A percentile compares a stretch with the other conserved stretches of the same genome.
phyloP scores from a whole-genome alignment of 2,888 invertebrate species.

The Periphyllus acericola region DNA sequence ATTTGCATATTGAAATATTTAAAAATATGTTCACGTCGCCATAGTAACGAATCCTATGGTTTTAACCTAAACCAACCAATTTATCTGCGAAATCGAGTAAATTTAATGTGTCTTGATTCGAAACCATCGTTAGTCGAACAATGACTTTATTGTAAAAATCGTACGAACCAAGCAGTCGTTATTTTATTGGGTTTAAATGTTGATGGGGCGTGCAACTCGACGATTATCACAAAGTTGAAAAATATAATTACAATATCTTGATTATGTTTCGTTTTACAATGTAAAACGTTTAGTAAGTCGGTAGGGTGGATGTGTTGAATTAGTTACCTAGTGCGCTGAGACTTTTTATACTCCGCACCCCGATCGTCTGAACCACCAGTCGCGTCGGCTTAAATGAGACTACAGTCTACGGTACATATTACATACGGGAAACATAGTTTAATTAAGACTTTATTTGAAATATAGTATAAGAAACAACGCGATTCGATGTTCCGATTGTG shows the following conservation, averaged over 20 bases:
- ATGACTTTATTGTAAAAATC: background rate
- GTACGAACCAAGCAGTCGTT: background rate
- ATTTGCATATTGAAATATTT: too few relatives aligned
- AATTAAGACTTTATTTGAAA: background rate
- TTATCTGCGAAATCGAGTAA: too few relatives aligned
- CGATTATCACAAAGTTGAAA: background rate
- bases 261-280: background rate
- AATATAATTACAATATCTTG: background rate
- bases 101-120: too few relatives aligned
- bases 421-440: background rate
- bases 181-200: too few relatives aligned
- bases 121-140: too few relatives aligned
- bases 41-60: too few relatives aligned
- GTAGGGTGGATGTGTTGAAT: background rate
- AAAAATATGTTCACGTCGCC: too few relatives aligned
- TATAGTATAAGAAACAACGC: background rate
- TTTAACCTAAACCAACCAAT: too few relatives aligned
- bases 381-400: background rate
- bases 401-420: background rate
- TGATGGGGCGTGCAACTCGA: too few relatives aligned
- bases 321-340: background rate
- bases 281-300: background rate
- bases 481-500: conserved; percentile 32
- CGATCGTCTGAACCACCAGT: background rate
- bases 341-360: background rate